A percentile compares a stretch with the other conserved stretches of the same genome.
phyloP scores from a whole-genome alignment of 2,797 vertebrate genomes.

The Adelosebastes latens region DNA sequence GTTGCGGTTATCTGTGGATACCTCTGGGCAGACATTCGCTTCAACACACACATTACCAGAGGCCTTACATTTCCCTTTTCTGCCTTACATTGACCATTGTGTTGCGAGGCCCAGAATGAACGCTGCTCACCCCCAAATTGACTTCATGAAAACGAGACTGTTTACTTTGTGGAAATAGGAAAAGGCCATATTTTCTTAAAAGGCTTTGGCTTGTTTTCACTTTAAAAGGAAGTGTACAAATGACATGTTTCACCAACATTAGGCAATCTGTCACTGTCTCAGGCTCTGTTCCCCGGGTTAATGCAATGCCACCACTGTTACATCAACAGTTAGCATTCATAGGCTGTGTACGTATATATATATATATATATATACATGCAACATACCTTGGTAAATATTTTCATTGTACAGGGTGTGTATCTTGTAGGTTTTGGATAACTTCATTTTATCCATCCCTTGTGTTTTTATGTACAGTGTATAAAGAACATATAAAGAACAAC shows the following conservation, averaged over 20 bases:
- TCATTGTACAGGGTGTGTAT: slow-evolving; percentile 87
- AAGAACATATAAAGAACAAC: slow-evolving; percentile 75
- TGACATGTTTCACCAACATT: slow-evolving; percentile 36
- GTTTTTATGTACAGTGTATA: slow-evolving; percentile 85
- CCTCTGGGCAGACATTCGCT: slow-evolving; percentile 55
- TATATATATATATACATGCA: slow-evolving; percentile 37
- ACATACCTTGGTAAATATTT: slow-evolving; percentile 82
- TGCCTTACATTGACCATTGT: slow-evolving; percentile 65
- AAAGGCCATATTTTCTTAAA: slow-evolving; percentile 53
- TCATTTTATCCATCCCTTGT: slow-evolving; percentile 75
- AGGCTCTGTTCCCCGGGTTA: slow-evolving; percentile 26
- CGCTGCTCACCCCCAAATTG: slow-evolving; percentile 13
- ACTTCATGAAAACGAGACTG: slow-evolving; percentile 55
- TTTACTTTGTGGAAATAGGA: slow-evolving; percentile 49
- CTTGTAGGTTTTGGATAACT: slow-evolving; percentile 87
- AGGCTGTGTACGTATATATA: slow-evolving; percentile 66
- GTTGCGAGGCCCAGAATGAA: slow-evolving; percentile 32
- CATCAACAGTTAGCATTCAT: slow-evolving; percentile 54
- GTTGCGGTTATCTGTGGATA: slow-evolving; percentile 28
- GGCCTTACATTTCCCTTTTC: slow-evolving; percentile 79
- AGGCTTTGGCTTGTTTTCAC: slow-evolving; percentile 67
- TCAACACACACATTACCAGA: slow-evolving; percentile 65
- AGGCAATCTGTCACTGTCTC: slow-evolving; percentile 22
- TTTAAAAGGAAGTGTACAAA: slow-evolving; percentile 73
- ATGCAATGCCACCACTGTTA: slow-evolving; percentile 42